A percentile compares a stretch with the other conserved stretches of the same genome.
These are phyloP conservation scores for Seriola dumerili DNA, from an alignment of 2,113 vertebrate genomes.

Conservation along the genomic window DNA sequence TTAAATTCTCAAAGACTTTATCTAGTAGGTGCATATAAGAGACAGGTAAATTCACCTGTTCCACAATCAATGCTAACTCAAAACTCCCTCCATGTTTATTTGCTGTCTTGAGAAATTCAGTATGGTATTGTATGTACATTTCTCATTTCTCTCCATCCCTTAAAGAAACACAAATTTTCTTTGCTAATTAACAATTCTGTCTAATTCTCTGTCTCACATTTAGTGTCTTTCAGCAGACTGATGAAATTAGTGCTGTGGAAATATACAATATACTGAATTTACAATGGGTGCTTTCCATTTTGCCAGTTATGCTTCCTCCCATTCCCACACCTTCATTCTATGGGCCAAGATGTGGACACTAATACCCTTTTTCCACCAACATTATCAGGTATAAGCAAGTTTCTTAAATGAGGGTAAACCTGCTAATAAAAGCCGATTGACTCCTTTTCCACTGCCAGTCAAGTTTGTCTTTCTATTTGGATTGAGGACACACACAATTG, in stretches of 20 bases:
- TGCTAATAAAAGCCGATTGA: no score
- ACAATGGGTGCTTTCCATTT: neutral
- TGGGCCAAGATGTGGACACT: neutral
- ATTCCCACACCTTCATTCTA: neutral
- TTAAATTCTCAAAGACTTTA: neutral
- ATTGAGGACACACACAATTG: no score
- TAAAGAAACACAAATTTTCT: neutral
- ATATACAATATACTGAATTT: neutral
- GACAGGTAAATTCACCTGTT: neutral
- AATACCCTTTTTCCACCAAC: no score
- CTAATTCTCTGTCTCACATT: no score
- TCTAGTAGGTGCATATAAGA: no score
- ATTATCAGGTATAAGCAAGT: no score
- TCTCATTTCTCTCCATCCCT: neutral
- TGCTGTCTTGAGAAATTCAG: neutral
- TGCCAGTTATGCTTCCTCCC: neutral
- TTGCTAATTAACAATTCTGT: neutral
- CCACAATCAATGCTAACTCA: neutral
- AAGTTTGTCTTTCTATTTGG: no score
- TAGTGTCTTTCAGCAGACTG: no score
- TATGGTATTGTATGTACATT: neutral
- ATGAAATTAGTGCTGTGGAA: neutral
- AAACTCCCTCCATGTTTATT: neutral
- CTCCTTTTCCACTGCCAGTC: no score
- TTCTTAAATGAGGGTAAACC: no score